Evolutionary conservation across 2,797 vertebrate species (phyloP), one percentile per base, ranked within the genome.

Genomic region (Alauda arvensis): DNA sequence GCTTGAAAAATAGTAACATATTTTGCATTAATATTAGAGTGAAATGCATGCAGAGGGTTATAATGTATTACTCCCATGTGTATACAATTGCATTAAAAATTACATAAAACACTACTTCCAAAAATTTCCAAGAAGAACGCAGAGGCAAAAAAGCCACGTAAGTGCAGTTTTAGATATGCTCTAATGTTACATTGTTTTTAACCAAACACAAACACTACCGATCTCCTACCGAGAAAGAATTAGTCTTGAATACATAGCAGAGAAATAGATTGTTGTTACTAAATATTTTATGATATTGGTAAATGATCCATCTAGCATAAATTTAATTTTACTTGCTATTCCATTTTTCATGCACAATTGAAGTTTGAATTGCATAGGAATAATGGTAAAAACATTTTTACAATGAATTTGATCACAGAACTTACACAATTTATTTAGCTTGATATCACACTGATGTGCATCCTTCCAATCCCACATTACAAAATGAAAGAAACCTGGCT

Each of bases 221-320:
- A 88, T 83, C 86, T 81, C 89, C 61, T 71, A 67, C 83, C 62
- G 87, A 49, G 78, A 90, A 94, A 96, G 78, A 76, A 95, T 91
- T 88, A 92, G 89, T 88, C 48, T 75, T 61, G 0, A 95, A 95
- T 75, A 93, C 77, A 74, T 71, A 80, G 75, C 78, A 82, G 45
- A 72, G 89, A 85, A 94, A 95, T 66, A 87, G 78, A 75, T 69
- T 91, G 77, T 89, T 93, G 80, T 87, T 94, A 87, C 83, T 94
- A 92, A 94, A 94, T 91, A 95, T 91, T 95, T 96, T 84, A 93
- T 94, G 66, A 59, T 89, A 93, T 29, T 86, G 76, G 76, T 77
- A 93, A 89, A 83, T 55, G 84, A 91, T 83, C 87, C 83, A 89
- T 93, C 87, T 78, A 91, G 87, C 76, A 85, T 46, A 80, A 83